Base-by-base conservation (phyloP, 2,888 invertebrate species). In the Ceratothoa steindachneri region DNA sequence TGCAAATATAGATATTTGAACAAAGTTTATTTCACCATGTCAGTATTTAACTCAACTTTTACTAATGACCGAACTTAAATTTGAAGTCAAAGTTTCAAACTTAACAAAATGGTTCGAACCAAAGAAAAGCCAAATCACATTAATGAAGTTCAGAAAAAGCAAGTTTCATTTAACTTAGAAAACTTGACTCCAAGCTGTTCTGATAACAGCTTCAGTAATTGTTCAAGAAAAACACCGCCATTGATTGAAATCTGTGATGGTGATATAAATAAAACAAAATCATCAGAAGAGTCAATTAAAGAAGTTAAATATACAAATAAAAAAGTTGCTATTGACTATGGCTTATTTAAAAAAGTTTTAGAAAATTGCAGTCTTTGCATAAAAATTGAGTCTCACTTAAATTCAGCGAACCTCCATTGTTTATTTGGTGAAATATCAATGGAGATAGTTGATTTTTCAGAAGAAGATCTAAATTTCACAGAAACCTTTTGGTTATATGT, bases 401-500 rank as follows among this genome's bases (percentile, higher is more conserved):
- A 60, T 12, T 60, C 3, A 24, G n/a, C 27, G 24, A 7, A 64
- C 28, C 51, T 30, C n/a, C 71, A 72, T 53, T 77, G 77, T 22
- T 64, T 53, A 5, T 71, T 77, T 66, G 77, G 73, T 2, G 60
- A 66, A 31, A 9, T 77, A 28, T 19, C 28, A 5, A 22, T 77
- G 1, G 55, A 65, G 12, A 73, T 77, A n/a, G 19, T 29, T 12
- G 12, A 68, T 12, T 15, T 69, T 22, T 68, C 51, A 24, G 12
- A 31, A 53, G 66, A 71, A 28, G 67, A 64, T 2, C 4, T 77
- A 24, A 24, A 4, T 24, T 7, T 9, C 19, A 27, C 30, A 68
- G 24, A 69, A 71, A 64, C 73, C 71, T 19, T 81, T 71, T 83
- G 83, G 83, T 69, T 84, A 55, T 84, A 84, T 77, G 80, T 84